Evolutionary conservation across 2,888 invertebrate genomes (phyloP).

Genomic region (Leptopilina syphax): DNA sequence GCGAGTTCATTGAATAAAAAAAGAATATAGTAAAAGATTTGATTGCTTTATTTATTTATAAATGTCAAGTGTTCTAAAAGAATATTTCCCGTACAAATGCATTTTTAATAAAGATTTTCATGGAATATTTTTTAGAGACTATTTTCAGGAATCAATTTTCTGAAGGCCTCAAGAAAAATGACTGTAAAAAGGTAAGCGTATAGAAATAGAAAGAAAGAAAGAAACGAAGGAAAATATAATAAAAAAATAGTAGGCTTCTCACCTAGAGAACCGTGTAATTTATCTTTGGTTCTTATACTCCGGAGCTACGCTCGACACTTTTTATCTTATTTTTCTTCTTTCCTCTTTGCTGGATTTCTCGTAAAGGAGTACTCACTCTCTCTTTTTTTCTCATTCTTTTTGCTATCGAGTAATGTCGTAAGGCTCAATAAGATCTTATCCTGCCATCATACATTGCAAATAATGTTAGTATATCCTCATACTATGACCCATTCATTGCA

Average conservation of each 20-base stretch:
- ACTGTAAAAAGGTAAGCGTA: background rate
- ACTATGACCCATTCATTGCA: background rate
- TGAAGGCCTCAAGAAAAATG: background rate
- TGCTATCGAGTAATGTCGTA: constrained; percentile 40
- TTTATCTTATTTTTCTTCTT: constrained; percentile 44
- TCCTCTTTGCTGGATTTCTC: constrained; percentile 36
- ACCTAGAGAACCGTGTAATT: constrained; percentile 46
- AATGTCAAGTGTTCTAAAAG: too few relatives aligned
- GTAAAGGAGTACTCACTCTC: constrained; percentile 23
- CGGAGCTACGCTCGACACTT: constrained; percentile 42
- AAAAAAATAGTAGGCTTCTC: constrained; percentile 44
- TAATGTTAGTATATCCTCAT: constrained; percentile 22
- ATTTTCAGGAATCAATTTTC: background rate
- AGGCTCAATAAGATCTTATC: constrained; percentile 45
- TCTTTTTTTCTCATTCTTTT: background rate
- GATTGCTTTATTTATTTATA: too few relatives aligned
- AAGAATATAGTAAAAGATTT: too few relatives aligned
- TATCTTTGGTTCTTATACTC: constrained; percentile 34
- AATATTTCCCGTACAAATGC: too few relatives aligned
- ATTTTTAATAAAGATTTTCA: background rate
- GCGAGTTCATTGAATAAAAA: too few relatives aligned
- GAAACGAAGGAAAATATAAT: constrained; percentile 19
- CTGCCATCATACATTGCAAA: constrained; percentile 22
- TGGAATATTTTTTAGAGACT: background rate
- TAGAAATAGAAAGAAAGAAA: background rate